These are phyloP conservation scores for Torymus auratus DNA, from an alignment of 2,888 invertebrate species.

Conservation along the genomic window DNA sequence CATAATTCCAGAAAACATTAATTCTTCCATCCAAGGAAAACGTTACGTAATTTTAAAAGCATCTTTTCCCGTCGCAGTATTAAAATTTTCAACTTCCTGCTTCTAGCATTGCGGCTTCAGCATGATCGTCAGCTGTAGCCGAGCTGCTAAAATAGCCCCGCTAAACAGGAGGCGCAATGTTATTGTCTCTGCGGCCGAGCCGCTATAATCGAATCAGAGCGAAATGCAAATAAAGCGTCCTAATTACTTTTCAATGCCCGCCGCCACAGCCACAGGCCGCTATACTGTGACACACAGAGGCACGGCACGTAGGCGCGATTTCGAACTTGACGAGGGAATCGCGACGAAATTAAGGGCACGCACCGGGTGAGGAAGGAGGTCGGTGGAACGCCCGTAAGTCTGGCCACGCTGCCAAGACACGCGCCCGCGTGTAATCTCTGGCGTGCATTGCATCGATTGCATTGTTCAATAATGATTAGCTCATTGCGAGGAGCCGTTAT, in stretches of 20 bases:
- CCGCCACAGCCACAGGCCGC: too few relatives aligned
- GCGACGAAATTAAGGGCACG: not conserved
- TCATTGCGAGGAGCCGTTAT: not conserved
- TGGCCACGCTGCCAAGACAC: conserved; percentile 25
- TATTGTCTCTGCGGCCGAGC: too few relatives aligned
- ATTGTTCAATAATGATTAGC: conserved; percentile 30
- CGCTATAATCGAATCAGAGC: conserved; percentile 20
- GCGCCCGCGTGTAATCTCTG: not conserved
- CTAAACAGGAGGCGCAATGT: too few relatives aligned
- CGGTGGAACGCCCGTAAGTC: conserved; percentile 1
- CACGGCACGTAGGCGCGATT: not conserved
- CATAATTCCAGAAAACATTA: too few relatives aligned
- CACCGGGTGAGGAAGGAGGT: conserved; percentile 19
- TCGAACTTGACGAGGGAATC: conserved; percentile 19
- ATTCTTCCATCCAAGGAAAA: too few relatives aligned
- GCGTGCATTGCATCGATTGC: not conserved
- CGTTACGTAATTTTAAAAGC: too few relatives aligned
- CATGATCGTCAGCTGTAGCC: too few relatives aligned
- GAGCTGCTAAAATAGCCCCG: too few relatives aligned
- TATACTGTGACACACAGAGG: too few relatives aligned
- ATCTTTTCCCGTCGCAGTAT: too few relatives aligned
- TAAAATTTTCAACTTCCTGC: too few relatives aligned
- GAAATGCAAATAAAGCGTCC: conserved; percentile 50
- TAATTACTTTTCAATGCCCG: not conserved
- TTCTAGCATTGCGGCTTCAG: too few relatives aligned